phyloP scores from a whole-genome alignment of 2,888 invertebrate species.

The Notocelia uddmanniana region DNA sequence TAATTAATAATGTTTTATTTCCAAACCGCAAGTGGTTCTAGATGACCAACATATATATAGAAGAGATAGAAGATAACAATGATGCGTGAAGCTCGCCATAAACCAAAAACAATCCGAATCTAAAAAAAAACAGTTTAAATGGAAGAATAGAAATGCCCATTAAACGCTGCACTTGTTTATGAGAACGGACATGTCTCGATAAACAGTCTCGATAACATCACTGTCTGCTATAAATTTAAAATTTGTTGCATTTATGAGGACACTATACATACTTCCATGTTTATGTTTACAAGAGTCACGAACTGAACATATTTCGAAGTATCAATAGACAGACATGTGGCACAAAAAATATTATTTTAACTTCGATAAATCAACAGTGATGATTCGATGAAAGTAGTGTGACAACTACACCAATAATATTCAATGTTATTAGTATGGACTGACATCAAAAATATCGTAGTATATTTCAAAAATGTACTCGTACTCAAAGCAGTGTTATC shows the following conservation, averaged over 20 bases:
- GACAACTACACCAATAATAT: neutral
- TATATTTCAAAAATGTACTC: too few species aligned
- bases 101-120: too few species aligned
- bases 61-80: too few species aligned
- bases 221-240: neutral
- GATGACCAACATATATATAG: too few species aligned
- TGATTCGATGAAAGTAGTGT: neutral
- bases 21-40: too few species aligned
- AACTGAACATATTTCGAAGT: slow-evolving; percentile 4
- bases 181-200: neutral
- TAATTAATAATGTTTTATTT: too few species aligned
- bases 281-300: slow-evolving; percentile 18
- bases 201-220: neutral
- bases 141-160: too few species aligned
- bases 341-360: slow-evolving; percentile 19
- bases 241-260: neutral
- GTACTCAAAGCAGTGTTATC: neutral
- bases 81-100: too few species aligned
- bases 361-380: neutral
- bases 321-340: neutral
- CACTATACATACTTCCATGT: too few species aligned
- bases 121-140: too few species aligned
- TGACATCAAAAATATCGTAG: neutral
- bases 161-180: neutral
- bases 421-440: neutral